phyloP scores from a whole-genome alignment of 2,888 invertebrate species.

The Eulithis prunata region DNA sequence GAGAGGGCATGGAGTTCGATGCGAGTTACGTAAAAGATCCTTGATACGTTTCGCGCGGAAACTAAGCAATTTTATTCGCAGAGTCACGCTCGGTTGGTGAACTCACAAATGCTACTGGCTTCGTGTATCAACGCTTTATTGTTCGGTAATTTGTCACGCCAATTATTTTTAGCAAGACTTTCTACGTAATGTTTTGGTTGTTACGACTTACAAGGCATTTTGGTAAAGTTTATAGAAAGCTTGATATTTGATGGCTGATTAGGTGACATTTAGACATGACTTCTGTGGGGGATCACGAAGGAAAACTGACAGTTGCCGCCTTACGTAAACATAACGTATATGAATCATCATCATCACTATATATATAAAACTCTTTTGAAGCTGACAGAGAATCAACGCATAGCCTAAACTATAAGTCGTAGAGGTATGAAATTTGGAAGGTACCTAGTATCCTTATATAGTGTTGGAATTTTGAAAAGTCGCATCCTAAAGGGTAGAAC shows the following conservation, averaged over 20 bases:
- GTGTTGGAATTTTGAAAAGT: no score
- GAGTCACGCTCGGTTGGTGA: constrained; percentile 11
- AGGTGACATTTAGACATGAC: constrained; percentile 31
- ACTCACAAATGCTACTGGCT: constrained; percentile 24
- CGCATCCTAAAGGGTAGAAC: no score
- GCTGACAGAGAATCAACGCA: no score
- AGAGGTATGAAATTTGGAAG: no score
- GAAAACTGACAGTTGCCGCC: no score
- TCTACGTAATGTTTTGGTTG: constrained; percentile 45
- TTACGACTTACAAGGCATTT: constrained; percentile 27
- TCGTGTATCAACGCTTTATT: constrained; percentile 42
- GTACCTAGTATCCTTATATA: no score
- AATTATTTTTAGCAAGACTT: constrained; percentile 56
- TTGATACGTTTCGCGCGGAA: not conserved
- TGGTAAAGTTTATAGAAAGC: constrained; percentile 36
- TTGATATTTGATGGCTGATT: constrained; percentile 24
- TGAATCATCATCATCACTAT: no score
- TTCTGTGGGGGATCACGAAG: constrained; percentile 15
- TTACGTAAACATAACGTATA: no score
- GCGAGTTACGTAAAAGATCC: not conserved
- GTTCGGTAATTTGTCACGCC: constrained; percentile 64
- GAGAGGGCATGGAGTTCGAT: no score
- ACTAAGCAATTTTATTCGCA: not conserved
- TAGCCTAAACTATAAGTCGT: no score
- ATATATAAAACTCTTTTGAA: no score